Conservation (phyloP, 2,797 vertebrate genomes). For the Pseudochromis fuscus region DNA sequence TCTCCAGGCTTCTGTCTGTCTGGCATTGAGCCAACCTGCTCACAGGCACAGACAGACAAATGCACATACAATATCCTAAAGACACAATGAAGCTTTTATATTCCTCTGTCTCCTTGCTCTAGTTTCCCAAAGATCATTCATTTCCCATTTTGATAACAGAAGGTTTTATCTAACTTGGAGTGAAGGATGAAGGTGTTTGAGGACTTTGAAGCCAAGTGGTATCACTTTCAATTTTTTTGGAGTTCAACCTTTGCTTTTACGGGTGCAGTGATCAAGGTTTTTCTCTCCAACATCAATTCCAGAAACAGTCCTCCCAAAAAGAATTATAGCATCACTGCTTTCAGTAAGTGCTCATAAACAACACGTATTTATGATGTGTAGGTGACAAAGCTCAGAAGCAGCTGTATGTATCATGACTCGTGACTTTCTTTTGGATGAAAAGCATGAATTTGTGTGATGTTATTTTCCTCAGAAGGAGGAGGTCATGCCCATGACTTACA, state of each 20-base stretch:
- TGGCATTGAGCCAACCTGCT: not conserved
- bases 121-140: not conserved
- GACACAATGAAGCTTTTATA: not conserved
- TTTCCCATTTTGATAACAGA: slow-evolving; percentile 1
- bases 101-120: not conserved
- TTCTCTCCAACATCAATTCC: not conserved
- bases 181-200: slow-evolving; percentile 20
- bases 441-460: not conserved
- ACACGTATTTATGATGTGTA: not conserved
- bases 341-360: not conserved
- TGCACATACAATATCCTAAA: not conserved
- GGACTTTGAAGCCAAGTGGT: slow-evolving; percentile 23
- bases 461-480: not conserved
- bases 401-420: not conserved
- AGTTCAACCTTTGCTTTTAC: too few relatives aligned
- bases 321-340: slow-evolving; percentile 12
- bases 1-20: slow-evolving; percentile 23
- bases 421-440: not conserved
- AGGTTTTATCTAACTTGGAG: not conserved
- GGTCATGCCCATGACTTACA: not conserved
- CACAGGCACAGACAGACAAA: slow-evolving; percentile 11
- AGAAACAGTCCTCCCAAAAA: not conserved
- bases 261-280: not conserved
- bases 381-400: slow-evolving; percentile 1
- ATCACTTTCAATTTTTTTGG: slow-evolving; percentile 14